A percentile compares a stretch with the other conserved stretches of the same genome.
Evolutionary conservation across 2,888 invertebrate species (phyloP).

Genomic region (Maniola hyperantus): DNA sequence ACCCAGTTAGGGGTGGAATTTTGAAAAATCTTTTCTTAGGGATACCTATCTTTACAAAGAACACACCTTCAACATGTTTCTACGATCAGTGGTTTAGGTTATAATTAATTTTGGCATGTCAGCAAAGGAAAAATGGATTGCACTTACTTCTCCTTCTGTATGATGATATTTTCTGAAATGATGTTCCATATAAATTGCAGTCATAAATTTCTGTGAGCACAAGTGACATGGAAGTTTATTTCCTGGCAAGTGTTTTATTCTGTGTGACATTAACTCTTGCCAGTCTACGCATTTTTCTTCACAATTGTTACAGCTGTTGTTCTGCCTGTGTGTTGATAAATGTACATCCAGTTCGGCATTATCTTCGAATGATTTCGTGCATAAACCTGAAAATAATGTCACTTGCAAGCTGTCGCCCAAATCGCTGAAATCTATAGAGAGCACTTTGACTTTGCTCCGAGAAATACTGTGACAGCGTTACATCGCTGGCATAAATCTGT

Average conservation of each 20-base stretch:
- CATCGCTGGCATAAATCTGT: too few species aligned
- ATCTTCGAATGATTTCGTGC: slow-evolving; percentile 46
- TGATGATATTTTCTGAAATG: slow-evolving; percentile 55
- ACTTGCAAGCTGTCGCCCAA: too few species aligned
- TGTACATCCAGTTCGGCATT: slow-evolving; percentile 47
- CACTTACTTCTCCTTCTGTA: slow-evolving; percentile 49
- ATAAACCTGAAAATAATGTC: slow-evolving; percentile 50
- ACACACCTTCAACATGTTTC: too few species aligned
- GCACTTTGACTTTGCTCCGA: too few species aligned
- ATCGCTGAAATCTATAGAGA: too few species aligned
- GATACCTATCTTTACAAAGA: too few species aligned
- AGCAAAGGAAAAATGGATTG: too few species aligned
- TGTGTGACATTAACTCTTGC: slow-evolving; percentile 56
- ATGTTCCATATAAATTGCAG: slow-evolving; percentile 49
- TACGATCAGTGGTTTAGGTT: too few species aligned
- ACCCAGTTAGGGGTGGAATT: too few species aligned
- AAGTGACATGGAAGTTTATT: slow-evolving; percentile 53
- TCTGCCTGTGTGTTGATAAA: slow-evolving; percentile 52
- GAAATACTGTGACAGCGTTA: too few species aligned
- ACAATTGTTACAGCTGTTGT: slow-evolving; percentile 52
- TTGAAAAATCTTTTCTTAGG: too few species aligned
- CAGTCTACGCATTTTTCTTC: slow-evolving; percentile 45
- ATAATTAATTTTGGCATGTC: too few species aligned
- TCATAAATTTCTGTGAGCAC: slow-evolving; percentile 47
- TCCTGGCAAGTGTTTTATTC: slow-evolving; percentile 52